A percentile compares a stretch with the other conserved stretches of the same genome.
Evolutionary conservation across 1,140 invertebrate genomes (phyloP).

Genomic region (Trichogramma pretiosum): DNA sequence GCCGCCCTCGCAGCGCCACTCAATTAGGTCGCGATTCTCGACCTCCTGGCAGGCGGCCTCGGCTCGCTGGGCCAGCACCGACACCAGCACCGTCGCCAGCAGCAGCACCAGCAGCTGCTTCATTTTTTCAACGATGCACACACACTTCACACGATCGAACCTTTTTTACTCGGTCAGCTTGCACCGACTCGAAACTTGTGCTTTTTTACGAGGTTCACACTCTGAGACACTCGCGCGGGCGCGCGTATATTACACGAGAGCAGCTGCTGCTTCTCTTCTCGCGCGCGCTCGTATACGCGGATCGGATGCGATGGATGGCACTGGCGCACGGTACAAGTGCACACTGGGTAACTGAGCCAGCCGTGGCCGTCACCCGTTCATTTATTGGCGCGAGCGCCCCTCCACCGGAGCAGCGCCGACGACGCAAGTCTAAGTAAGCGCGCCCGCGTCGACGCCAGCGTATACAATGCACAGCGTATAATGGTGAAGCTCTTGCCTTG

Average conservation of each 20-base stretch:
- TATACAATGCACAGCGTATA: too few relatives aligned
- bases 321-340: too few relatives aligned
- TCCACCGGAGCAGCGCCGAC: constrained; percentile 12
- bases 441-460: too few relatives aligned
- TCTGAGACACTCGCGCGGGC: not conserved
- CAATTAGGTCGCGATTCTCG: constrained; percentile 30
- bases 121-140: too few relatives aligned
- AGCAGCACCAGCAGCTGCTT: not conserved
- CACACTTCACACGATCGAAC: not conserved
- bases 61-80: not conserved
- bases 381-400: constrained; percentile 40
- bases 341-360: constrained; percentile 41
- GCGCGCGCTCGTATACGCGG: not conserved
- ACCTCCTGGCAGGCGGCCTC: constrained; percentile 22
- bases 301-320: constrained; percentile 7
- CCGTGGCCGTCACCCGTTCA: constrained; percentile 34
- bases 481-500: too few relatives aligned
- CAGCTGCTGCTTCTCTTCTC: not conserved
- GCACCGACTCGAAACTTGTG: not conserved
- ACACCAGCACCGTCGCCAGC: not conserved
- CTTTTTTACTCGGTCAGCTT: not conserved
- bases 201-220: not conserved
- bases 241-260: not conserved
- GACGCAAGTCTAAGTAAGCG: too few relatives aligned
- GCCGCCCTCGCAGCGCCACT: constrained; percentile 34